phyloP scores from a whole-genome alignment of 2,797 vertebrate genomes.

The Tokudaia tokunoshimensis region DNA sequence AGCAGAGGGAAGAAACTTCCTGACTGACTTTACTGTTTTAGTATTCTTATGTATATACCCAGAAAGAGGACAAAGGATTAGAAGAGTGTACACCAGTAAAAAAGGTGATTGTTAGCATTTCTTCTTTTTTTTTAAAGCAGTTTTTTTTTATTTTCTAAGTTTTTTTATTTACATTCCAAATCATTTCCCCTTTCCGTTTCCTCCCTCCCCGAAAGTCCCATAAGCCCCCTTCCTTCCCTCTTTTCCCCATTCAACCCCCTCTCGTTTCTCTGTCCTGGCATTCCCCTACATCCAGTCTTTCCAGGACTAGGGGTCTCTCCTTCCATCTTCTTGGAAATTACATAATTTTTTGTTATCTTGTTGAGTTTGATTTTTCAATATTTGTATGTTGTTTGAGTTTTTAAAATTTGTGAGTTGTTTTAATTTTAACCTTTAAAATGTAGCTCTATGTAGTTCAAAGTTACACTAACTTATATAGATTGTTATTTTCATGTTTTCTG shows the following conservation, averaged over 20 bases:
- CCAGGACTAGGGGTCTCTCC: no score
- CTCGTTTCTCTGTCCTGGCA: no score
- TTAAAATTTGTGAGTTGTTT: neutral
- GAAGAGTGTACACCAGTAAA: neutral
- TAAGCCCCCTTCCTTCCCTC: no score
- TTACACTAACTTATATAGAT: constrained; percentile 65
- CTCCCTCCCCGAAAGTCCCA: no score
- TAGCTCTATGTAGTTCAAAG: constrained; percentile 1
- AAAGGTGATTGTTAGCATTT: neutral
- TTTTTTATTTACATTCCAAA: no score
- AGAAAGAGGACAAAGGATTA: neutral
- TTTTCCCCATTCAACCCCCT: no score
- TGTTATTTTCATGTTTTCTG: constrained; percentile 11
- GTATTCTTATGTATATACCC: neutral
- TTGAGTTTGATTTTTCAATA: constrained; percentile 33
- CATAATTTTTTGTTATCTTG: neutral
- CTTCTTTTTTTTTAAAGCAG: no score
- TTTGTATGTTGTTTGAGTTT: neutral
- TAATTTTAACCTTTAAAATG: neutral
- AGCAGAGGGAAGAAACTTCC: constrained; percentile 22
- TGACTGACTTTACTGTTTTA: constrained; percentile 15
- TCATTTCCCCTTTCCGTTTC: no score
- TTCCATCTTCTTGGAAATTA: no score
- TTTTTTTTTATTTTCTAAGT: no score
- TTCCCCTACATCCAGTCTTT: no score